These are phyloP conservation scores for Darevskia mixta DNA, from an alignment of 2,797 vertebrate genomes.

Conservation along the genomic window DNA sequence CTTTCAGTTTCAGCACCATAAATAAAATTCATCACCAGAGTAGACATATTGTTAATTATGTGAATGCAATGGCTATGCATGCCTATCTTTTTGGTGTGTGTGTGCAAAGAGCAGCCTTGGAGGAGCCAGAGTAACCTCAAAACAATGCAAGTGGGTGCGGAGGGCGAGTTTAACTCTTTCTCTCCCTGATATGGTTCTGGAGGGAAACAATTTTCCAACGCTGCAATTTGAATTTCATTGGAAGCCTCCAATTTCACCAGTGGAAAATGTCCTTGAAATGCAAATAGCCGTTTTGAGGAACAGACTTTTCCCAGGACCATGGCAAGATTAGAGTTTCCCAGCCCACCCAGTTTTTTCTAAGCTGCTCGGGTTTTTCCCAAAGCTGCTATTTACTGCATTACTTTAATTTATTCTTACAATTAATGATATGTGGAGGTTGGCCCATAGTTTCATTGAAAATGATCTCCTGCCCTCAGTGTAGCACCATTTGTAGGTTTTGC, in stretches of 20 bases:
- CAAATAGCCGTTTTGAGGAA: not conserved
- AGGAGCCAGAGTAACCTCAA: no score
- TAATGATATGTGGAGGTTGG: not conserved
- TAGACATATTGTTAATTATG: not conserved
- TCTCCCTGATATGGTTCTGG: not conserved
- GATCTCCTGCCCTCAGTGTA: no score
- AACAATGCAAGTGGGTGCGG: no score
- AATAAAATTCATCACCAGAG: no score
- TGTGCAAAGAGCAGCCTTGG: not conserved
- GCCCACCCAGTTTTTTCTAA: not conserved
- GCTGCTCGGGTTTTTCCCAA: not conserved
- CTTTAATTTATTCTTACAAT: not conserved
- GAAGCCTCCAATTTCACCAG: not conserved
- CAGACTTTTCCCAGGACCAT: not conserved
- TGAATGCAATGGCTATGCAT: not conserved
- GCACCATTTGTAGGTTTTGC: not conserved
- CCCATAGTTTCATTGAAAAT: not conserved
- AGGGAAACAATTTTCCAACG: not conserved
- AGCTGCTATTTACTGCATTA: not conserved
- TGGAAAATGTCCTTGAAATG: not conserved
- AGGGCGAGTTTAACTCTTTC: not conserved
- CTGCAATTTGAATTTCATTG: not conserved
- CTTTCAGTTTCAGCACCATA: not conserved
- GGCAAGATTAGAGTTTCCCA: no score
- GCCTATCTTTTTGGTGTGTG: not conserved